phyloP scores from a whole-genome alignment of 1,140 invertebrate genomes.

The Spodoptera litura region DNA sequence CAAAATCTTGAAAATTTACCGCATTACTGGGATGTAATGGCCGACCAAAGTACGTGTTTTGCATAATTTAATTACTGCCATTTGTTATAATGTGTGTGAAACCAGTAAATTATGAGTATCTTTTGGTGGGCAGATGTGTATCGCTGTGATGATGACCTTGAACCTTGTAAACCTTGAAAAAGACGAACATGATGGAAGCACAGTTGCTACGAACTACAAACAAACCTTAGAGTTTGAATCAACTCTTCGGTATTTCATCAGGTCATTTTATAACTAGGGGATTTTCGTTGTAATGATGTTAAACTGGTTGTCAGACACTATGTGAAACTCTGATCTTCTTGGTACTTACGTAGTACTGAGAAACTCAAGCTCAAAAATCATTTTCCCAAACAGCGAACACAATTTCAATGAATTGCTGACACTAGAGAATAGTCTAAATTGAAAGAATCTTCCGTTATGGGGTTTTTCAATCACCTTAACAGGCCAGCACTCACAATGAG shows the following conservation, averaged over 20 bases:
- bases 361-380: too few species aligned
- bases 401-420: too few species aligned
- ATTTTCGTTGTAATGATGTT: not conserved
- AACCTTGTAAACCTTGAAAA: not conserved
- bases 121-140: not conserved
- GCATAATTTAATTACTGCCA: slow-evolving; percentile 38
- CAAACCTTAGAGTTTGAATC: too few species aligned
- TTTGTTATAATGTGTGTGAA: slow-evolving; percentile 33
- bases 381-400: too few species aligned
- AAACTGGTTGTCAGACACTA: not conserved
- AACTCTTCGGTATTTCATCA: too few species aligned
- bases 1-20: slow-evolving; percentile 42
- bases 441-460: too few species aligned
- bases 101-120: slow-evolving; percentile 19
- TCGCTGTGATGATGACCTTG: not conserved
- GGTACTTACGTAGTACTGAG: too few species aligned
- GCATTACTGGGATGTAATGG: slow-evolving; percentile 11
- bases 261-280: not conserved
- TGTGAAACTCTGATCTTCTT: too few species aligned
- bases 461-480: too few species aligned
- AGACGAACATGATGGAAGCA: not conserved
- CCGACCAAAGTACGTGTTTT: slow-evolving; percentile 39
- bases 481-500: not conserved
- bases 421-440: too few species aligned
- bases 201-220: too few species aligned